These are phyloP conservation scores for Ormia ochracea DNA, from an alignment of 2,888 invertebrate genomes.

Conservation along the genomic window DNA sequence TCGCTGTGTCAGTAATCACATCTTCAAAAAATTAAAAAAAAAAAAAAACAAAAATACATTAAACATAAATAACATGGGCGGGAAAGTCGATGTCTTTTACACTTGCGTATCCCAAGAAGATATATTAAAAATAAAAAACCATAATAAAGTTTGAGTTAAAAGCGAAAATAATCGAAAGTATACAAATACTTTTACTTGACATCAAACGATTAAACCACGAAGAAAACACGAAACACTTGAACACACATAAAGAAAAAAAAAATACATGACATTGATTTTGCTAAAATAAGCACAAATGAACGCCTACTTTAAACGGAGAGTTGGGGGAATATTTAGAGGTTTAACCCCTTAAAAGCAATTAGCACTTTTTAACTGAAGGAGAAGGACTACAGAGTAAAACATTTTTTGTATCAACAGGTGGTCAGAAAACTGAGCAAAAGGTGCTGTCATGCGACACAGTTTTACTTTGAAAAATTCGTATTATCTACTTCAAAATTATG, in stretches of 20 bases:
- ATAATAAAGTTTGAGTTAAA: constrained; percentile 18
- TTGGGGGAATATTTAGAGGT: background rate
- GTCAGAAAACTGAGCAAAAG: too few relatives aligned
- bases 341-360: constrained; percentile 3
- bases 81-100: constrained; percentile 32
- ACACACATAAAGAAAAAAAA: background rate
- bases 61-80: constrained; percentile 38
- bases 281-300: constrained; percentile 26
- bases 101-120: background rate
- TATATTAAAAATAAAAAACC: constrained; percentile 18
- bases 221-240: constrained; percentile 5
- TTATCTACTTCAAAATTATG: too few relatives aligned
- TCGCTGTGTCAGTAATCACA: constrained; percentile 20
- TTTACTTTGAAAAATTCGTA: too few relatives aligned
- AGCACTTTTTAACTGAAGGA: constrained; percentile 1
- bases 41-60: constrained; percentile 30
- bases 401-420: too few relatives aligned
- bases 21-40: constrained; percentile 47
- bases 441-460: too few relatives aligned
- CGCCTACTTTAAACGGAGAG: constrained; percentile 14
- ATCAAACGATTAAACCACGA: constrained; percentile 16
- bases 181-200: constrained; percentile 54
- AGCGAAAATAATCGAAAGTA: constrained; percentile 64
- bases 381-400: too few relatives aligned
- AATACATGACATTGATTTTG: background rate